Evolutionary conservation across 2,888 invertebrate species (phyloP).

Genomic region (Macaria notata): DNA sequence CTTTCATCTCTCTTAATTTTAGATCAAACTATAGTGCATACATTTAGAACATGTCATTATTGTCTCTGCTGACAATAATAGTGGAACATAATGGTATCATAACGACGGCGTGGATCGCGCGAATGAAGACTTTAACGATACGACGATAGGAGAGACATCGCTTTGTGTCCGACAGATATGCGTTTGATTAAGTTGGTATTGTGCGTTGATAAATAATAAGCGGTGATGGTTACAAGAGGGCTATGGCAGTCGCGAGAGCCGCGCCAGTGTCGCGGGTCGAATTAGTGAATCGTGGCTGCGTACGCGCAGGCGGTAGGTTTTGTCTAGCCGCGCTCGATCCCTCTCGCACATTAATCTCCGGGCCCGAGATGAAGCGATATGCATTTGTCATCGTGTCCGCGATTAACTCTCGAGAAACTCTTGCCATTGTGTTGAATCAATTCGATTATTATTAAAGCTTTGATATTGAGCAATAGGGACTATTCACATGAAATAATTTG

Average conservation of each 20-base stretch:
- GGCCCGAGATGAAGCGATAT: constrained; percentile 77
- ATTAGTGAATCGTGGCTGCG: constrained; percentile 64
- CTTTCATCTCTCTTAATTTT: constrained; percentile 81
- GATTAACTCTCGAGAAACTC: constrained; percentile 73
- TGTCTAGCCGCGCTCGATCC: constrained; percentile 68
- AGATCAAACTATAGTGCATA: constrained; percentile 78
- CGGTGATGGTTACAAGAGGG: constrained; percentile 66
- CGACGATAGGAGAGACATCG: constrained; percentile 37
- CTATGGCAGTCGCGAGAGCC: constrained; percentile 67
- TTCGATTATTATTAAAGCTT: constrained; percentile 68
- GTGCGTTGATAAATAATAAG: constrained; percentile 78
- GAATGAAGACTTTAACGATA: constrained; percentile 44
- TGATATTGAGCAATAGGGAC: constrained; percentile 48
- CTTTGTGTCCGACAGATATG: constrained; percentile 36
- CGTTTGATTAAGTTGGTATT: constrained; percentile 51
- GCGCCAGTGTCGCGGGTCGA: constrained; percentile 60
- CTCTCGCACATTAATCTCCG: constrained; percentile 75
- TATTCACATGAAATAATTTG: constrained; percentile 35
- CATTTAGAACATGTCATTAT: constrained; percentile 78
- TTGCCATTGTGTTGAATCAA: constrained; percentile 74
- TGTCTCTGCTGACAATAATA: constrained; percentile 63
- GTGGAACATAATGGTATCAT: constrained; percentile 44
- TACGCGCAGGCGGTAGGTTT: constrained; percentile 72
- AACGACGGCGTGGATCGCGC: constrained; percentile 27
- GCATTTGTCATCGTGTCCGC: constrained; percentile 78